phyloP scores from a whole-genome alignment of 2,113 vertebrate species.

The Chamaea fasciata region DNA sequence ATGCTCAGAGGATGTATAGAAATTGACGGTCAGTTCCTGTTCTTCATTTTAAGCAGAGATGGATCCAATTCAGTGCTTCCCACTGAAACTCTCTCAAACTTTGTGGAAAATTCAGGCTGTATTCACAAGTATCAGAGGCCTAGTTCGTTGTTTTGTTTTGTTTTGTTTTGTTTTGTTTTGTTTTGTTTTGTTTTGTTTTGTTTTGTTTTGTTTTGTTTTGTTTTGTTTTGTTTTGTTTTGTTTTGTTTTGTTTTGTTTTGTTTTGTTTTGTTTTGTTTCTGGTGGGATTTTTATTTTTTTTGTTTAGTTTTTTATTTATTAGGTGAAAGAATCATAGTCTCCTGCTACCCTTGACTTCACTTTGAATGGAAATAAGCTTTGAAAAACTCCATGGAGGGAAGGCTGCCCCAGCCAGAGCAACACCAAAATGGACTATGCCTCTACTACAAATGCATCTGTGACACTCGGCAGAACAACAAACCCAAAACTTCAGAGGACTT shows the following conservation, averaged over 20 bases:
- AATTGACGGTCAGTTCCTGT: not conserved
- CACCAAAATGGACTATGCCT: not conserved
- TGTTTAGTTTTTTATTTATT: not conserved
- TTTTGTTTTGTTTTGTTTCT: not conserved
- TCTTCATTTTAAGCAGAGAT: conserved; percentile 5
- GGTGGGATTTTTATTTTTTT: not conserved
- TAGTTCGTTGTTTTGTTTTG: too few species aligned
- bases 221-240: not conserved
- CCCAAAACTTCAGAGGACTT: not conserved
- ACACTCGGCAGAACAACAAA: not conserved
- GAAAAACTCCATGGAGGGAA: not conserved
- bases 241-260: too few species aligned
- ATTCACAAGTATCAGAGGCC: not conserved
- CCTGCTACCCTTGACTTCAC: not conserved
- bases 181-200: not conserved
- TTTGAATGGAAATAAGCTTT: not conserved
- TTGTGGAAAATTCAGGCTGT: not conserved
- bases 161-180: not conserved
- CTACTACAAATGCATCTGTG: not conserved
- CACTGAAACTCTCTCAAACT: not conserved
- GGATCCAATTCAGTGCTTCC: not conserved
- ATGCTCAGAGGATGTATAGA: conserved; percentile 4
- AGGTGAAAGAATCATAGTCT: not conserved
- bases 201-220: not conserved
- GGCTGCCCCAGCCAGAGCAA: not conserved